Evolutionary conservation across 35 echinoderm and acorn worm species (phyloP), one percentile per base, ranked within the genome.

Genomic region (Amphiura filiformis): DNA sequence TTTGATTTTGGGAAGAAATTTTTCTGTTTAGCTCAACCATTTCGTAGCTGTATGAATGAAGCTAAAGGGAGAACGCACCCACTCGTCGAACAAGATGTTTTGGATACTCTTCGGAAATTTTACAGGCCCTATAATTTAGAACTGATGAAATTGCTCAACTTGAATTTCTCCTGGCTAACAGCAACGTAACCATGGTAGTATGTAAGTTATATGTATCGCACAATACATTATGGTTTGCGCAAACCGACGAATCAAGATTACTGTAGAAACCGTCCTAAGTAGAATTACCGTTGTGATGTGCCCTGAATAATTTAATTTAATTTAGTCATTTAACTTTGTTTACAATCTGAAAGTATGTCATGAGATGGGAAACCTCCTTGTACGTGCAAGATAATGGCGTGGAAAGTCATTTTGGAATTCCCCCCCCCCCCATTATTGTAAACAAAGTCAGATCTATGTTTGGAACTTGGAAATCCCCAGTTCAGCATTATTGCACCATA

Each of bases 41-140:
- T 44, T 22, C 34, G 56, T 28, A 35, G 37, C 36, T 92, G 90
- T 41, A 36, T 92, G 34, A 38, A 28, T 0, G 57, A 80, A 23
- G 52, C 33, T 9, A 92, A 87, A 82, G 90, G 90, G 7, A 38
- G 90, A 31, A 0, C 42, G 32, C 84, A 92, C 49, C 90, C 84
- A 28, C 20, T 82, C 1, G 52, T 92, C 26, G 32, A 39, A 31
- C 76, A 57, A 30, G 85, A 87, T 75, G 20, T 82, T 32, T 17
- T 81, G 36, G 31, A 92, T n/a, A 87, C 44, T 22, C 76, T 92
- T 30, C 17, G 39, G 20, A 56, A 86, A 39, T 92, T 86, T 81
- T 92, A 87, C 80, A 38, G 39, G 4, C 90, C 90, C 7, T 82
- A 87, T 34, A 82, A 92, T 77, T 0, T 35, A 36, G 49, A 65